A percentile compares a stretch with the other conserved stretches of the same genome.
Conservation (phyloP, 2,113 vertebrate genomes). For the Thalassarche chlororhynchos region DNA sequence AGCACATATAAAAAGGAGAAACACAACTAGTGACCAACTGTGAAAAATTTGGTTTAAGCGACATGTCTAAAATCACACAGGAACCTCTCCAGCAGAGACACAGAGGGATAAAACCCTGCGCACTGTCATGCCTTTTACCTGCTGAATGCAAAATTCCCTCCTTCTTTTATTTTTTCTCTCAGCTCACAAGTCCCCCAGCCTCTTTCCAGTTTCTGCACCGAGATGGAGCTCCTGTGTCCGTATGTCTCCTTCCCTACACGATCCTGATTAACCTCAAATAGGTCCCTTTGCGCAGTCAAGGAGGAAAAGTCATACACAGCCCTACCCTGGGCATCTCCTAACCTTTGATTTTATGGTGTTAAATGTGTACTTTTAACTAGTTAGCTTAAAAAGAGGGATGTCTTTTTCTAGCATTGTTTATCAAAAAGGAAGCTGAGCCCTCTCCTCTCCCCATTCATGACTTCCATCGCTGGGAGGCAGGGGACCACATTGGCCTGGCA, state of each 20-base stretch:
- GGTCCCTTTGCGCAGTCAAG: background rate
- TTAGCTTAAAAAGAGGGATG: background rate
- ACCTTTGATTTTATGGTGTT: background rate
- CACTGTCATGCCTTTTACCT: background rate
- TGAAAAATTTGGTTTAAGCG: background rate
- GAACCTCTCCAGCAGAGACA: background rate
- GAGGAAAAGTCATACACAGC: background rate
- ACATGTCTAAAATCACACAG: background rate
- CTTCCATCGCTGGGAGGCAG: background rate
- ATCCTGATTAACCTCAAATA: background rate
- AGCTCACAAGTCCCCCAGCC: background rate
- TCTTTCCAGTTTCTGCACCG: background rate
- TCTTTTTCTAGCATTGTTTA: background rate
- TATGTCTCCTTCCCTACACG: background rate
- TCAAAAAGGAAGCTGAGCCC: background rate
- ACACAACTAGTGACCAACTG: background rate
- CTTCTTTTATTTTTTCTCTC: background rate
- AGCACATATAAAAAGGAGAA: background rate
- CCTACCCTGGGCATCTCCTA: background rate
- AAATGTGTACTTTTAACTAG: background rate
- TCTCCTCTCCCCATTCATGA: background rate
- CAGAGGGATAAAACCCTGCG: background rate
- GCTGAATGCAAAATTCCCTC: background rate
- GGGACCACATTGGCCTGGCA: background rate
- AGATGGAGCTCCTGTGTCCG: background rate